Evolutionary conservation across 2,888 invertebrate genomes (phyloP).

Genomic region (Phalera bucephala): DNA sequence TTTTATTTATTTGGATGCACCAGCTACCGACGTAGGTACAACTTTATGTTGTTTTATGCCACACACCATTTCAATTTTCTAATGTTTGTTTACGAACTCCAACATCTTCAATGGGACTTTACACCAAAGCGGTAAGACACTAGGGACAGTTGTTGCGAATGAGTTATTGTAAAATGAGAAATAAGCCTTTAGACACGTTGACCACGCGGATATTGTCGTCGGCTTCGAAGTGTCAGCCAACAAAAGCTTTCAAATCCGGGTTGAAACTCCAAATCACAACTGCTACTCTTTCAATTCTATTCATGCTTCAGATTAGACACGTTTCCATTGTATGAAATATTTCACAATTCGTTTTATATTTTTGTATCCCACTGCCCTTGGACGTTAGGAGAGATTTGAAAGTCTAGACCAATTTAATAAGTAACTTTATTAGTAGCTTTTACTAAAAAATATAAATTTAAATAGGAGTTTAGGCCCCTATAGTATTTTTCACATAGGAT

Average conservation of each 20-base stretch:
- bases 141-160: slow-evolving; percentile 21
- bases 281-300: slow-evolving; percentile 36
- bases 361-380: slow-evolving; percentile 1
- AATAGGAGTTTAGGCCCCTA: too few relatives aligned
- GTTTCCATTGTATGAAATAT: slow-evolving; percentile 2
- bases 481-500: too few relatives aligned
- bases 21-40: too few relatives aligned
- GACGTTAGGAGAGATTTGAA: too few relatives aligned
- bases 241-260: slow-evolving; percentile 54
- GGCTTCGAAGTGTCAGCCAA: slow-evolving; percentile 34
- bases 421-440: too few relatives aligned
- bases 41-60: too few relatives aligned
- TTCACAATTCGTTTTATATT: slow-evolving; percentile 15
- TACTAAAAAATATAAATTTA: too few relatives aligned
- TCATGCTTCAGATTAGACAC: slow-evolving; percentile 29
- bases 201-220: slow-evolving; percentile 27
- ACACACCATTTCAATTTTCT: background rate
- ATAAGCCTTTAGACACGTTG: slow-evolving; percentile 31
- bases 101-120: background rate
- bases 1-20: too few relatives aligned
- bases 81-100: background rate
- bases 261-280: slow-evolving; percentile 49
- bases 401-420: too few relatives aligned
- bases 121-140: background rate
- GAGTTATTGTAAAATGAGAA: slow-evolving; percentile 28